Evolutionary conservation across 2,797 vertebrate species (phyloP).

Genomic region (Myotis pilosus): DNA sequence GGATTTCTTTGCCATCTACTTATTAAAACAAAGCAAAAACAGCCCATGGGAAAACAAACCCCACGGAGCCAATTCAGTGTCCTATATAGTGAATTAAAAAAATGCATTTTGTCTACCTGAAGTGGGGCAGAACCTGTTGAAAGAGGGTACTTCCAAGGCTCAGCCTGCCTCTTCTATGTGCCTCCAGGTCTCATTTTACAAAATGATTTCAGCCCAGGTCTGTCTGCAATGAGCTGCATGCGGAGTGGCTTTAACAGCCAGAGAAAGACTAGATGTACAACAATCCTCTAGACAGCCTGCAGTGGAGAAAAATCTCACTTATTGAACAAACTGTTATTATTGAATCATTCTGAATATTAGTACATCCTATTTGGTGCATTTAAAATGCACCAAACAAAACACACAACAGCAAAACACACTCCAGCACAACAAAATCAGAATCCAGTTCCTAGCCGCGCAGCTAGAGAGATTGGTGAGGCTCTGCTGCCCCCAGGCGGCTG

Average conservation of each 20-base stretch:
- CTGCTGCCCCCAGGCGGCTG: conserved; percentile 61
- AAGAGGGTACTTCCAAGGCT: background rate
- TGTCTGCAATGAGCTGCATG: background rate
- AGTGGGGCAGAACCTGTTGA: background rate
- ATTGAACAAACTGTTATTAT: background rate
- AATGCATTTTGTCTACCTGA: background rate
- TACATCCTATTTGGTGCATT: background rate
- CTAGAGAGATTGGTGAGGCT: background rate
- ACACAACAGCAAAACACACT: background rate
- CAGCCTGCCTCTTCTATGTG: background rate
- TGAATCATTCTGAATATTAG: background rate
- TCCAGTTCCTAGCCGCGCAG: background rate
- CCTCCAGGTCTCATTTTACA: background rate
- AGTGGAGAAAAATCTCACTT: background rate
- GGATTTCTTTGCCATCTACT: background rate
- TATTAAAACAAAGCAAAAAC: conserved; percentile 29
- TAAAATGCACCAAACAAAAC: conserved; percentile 1
- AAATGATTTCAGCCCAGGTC: background rate
- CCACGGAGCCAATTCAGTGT: background rate
- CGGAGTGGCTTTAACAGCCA: background rate
- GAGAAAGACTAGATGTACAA: background rate
- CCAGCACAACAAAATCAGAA: background rate
- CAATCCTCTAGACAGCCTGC: background rate
- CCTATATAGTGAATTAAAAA: background rate
- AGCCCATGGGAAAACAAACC: background rate